phyloP scores from a whole-genome alignment of 2,888 invertebrate species.

The Onthophagus sagittarius region DNA sequence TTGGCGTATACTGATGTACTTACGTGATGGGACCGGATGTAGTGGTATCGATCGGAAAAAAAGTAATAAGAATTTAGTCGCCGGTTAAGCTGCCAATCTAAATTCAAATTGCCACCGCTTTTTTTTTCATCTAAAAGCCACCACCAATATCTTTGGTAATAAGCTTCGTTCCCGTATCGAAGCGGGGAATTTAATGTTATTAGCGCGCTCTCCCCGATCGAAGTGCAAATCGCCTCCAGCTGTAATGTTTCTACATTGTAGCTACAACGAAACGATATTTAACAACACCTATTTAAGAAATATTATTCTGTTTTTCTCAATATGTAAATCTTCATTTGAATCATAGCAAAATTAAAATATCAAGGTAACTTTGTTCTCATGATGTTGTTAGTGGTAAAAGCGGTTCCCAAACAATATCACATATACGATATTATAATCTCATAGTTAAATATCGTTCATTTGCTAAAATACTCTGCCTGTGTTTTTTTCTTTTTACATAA shows the following conservation, averaged over 20 bases:
- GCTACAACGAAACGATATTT: not conserved
- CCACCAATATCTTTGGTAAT: slow-evolving; percentile 10
- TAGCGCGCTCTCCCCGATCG: slow-evolving; percentile 1
- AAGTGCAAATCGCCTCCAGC: slow-evolving; percentile 2
- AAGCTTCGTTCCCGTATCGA: slow-evolving; percentile 5
- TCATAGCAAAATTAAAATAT: too few species aligned
- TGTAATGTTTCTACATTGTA: not conserved
- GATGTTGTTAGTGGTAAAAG: too few species aligned
- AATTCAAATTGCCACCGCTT: slow-evolving; percentile 4
- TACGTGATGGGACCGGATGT: not conserved
- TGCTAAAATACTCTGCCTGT: too few species aligned
- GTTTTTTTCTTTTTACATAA: too few species aligned
- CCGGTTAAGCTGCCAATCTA: slow-evolving; percentile 8
- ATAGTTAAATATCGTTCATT: too few species aligned
- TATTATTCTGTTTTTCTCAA: too few species aligned
- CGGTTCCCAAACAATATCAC: too few species aligned
- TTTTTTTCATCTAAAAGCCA: slow-evolving; percentile 8
- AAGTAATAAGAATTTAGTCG: slow-evolving; percentile 5
- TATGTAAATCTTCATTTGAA: too few species aligned
- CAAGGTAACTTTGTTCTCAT: too few species aligned
- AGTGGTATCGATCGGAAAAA: not conserved
- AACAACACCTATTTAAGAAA: not conserved
- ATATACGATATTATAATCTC: too few species aligned
- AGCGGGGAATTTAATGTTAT: slow-evolving; percentile 4
- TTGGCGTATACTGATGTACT: not conserved